Evolutionary conservation across 2,888 invertebrate genomes (phyloP), one percentile per base, ranked within the genome.

Genomic region (Chloromyia formosa): DNA sequence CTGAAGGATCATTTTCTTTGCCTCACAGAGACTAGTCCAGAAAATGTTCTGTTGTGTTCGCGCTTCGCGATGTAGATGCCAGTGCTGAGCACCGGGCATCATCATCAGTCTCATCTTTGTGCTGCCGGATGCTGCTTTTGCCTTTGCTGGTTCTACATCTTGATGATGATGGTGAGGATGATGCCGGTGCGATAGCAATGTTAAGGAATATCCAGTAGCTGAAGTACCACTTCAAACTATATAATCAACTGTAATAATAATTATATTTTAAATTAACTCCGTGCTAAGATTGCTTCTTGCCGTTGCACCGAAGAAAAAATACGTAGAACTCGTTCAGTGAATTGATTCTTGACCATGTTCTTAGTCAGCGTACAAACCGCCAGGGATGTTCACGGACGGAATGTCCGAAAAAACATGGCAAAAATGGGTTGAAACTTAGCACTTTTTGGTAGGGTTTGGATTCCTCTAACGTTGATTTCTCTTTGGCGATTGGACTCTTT

Each of bases 201-300:
- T 40, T 58, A 18, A 56, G 58, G 42, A 71, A 56, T 73, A 73
- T 60, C 73, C 73, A 62, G 73, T 73, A 73, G 73, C 73, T 35
- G 61, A 73, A 62, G 62, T 73, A 73, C 73, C 73, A 60, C 73
- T 35, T 73, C 62, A 27, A 61, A 61, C 73, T 62, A 61, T 73
- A 73, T 73, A 73, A 73, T 73, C 73, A 73, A 73, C 73, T 45
- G 73, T 73, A 73, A 73, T 73, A 73, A 73, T 73, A 73, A 73
- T 73, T 73, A 73, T 73, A 73, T 73, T 73, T 73, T 73, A 73
- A 73, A 73, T 73, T 73, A 73, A 73, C 61, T 73, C 62, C 61
- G 62, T 23, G 58, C 49, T n/a, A 45, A 71, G 71, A 71, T 71
- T 71, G 58, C 22, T 22, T 71, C 71, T 71, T 56, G n/a, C n/a